These are phyloP conservation scores for Gymnodraco acuticeps DNA, from an alignment of 2,797 vertebrate genomes.

Conservation along the genomic window DNA sequence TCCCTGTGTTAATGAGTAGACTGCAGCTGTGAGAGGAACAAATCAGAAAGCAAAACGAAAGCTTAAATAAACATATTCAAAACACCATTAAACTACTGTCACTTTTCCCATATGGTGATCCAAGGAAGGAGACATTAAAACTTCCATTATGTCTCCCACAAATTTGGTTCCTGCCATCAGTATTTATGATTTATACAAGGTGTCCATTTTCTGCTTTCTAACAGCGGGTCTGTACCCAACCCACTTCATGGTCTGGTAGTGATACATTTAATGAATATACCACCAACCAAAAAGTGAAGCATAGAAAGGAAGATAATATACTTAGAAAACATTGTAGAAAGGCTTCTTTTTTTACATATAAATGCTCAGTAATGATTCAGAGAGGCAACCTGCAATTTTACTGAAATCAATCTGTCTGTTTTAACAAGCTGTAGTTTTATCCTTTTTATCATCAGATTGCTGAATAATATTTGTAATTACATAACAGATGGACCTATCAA, in stretches of 20 bases:
- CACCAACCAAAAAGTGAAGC: neutral
- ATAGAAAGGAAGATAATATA: neutral
- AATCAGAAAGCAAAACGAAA: neutral
- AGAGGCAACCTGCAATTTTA: conserved; percentile 14
- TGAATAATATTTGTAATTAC: conserved; percentile 20
- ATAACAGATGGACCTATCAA: conserved; percentile 14
- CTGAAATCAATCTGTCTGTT: conserved; percentile 24
- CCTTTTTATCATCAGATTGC: conserved; percentile 9
- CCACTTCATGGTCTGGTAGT: neutral
- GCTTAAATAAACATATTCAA: conserved; percentile 5
- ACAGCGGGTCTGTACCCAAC: neutral
- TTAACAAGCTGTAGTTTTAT: conserved; percentile 20
- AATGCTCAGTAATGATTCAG: neutral
- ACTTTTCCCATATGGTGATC: conserved; percentile 9
- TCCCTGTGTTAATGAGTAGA: neutral
- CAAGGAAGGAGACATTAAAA: neutral
- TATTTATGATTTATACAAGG: neutral
- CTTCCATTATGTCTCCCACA: conserved; percentile 9
- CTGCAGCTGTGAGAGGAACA: neutral
- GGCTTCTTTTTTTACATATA: neutral
- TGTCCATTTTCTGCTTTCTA: neutral
- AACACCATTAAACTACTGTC: neutral
- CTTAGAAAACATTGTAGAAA: neutral
- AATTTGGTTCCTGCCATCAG: neutral
- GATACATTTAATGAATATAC: neutral